Conservation (phyloP, 2,888 invertebrate species). For the Hirtodrosophila alboralis region DNA sequence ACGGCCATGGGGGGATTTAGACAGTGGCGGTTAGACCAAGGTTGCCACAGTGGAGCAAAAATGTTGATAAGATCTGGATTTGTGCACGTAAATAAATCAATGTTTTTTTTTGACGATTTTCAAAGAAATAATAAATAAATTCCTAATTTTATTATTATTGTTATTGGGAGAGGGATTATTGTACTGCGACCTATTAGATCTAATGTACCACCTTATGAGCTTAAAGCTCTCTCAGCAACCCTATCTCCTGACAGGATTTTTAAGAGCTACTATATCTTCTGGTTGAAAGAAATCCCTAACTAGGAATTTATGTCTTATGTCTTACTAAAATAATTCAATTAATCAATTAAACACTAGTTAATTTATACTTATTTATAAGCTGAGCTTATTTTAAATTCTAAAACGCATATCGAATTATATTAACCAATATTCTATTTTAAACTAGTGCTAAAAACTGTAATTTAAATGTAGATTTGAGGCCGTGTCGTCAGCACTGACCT, state of each 20-base stretch:
- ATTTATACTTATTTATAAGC: slow-evolving; percentile 12
- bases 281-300: no score
- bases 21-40: slow-evolving; percentile 29
- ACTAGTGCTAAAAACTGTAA: slow-evolving; percentile 19
- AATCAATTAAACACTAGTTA: slow-evolving; percentile 30
- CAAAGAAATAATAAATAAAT: no score
- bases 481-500: slow-evolving; percentile 72
- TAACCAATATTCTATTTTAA: slow-evolving; percentile 31
- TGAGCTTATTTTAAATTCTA: no score
- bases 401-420: slow-evolving; percentile 30
- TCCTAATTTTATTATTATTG: no score
- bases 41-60: slow-evolving; percentile 35
- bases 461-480: slow-evolving; percentile 16
- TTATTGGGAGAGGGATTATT: no score
- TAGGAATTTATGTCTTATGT: background rate
- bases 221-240: no score
- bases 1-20: slow-evolving; percentile 28
- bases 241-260: no score
- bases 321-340: slow-evolving; percentile 10
- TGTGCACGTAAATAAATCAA: slow-evolving; percentile 9
- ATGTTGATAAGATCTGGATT: slow-evolving; percentile 6
- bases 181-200: no score
- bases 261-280: no score
- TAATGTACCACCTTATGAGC: no score
- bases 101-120: slow-evolving; percentile 6